Conservation (phyloP, 2,113 vertebrate genomes). For the Sakesphorus luctuosus region DNA sequence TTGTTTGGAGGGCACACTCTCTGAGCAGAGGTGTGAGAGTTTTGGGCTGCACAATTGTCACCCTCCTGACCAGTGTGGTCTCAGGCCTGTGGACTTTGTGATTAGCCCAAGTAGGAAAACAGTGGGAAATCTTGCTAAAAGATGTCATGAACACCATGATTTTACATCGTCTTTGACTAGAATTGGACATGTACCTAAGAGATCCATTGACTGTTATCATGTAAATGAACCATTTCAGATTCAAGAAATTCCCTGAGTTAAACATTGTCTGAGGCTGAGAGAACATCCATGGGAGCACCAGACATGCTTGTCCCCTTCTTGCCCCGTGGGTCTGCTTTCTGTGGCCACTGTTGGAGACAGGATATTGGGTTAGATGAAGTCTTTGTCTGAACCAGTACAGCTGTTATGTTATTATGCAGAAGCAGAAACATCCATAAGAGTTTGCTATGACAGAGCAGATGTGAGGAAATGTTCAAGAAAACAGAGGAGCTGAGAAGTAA, state of each 20-base stretch:
- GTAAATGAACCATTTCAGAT: neutral
- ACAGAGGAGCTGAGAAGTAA: conserved; percentile 37
- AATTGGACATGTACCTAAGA: neutral
- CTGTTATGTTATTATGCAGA: conserved; percentile 34
- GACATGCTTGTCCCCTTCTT: neutral
- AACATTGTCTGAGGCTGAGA: neutral
- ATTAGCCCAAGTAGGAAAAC: neutral
- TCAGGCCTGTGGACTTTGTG: neutral
- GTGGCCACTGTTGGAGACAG: conserved; percentile 17
- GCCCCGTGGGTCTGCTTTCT: neutral
- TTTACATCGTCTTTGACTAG: neutral
- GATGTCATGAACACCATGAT: neutral
- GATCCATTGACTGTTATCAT: neutral
- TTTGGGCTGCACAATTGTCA: neutral
- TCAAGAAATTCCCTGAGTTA: neutral
- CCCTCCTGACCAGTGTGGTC: rapidly evolving
- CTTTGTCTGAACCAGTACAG: conserved; percentile 20
- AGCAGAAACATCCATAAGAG: neutral
- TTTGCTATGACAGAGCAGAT: conserved; percentile 44
- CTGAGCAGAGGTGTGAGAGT: neutral
- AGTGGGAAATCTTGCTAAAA: neutral
- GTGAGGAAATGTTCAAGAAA: conserved; percentile 40
- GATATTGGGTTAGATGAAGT: conserved; percentile 9
- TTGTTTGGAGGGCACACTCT: neutral
- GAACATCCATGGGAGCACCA: neutral